phyloP scores from a whole-genome alignment of 2,113 vertebrate genomes.

The Sporophila hypoxantha region DNA sequence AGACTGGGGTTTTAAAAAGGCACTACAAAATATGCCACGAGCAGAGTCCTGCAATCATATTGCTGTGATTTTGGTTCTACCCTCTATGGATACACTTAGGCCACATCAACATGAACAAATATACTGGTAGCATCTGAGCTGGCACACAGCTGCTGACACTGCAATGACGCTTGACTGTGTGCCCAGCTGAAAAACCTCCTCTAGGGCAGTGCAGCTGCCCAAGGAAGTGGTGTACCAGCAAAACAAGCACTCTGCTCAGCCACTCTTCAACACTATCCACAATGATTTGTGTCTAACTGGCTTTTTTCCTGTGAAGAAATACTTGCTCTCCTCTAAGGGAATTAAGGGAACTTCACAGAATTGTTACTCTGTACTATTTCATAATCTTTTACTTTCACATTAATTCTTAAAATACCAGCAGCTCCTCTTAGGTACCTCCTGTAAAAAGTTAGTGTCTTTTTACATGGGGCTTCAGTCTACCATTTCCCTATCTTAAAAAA shows the following conservation, averaged over 20 bases:
- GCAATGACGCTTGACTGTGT: background rate
- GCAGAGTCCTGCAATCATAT: background rate
- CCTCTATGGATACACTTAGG: background rate
- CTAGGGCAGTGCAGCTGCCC: background rate
- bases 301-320: background rate
- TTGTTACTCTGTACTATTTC: background rate
- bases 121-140: background rate
- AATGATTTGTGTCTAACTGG: background rate
- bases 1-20: background rate
- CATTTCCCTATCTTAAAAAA: background rate
- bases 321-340: background rate
- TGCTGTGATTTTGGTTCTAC: background rate
- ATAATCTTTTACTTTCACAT: background rate
- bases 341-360: background rate
- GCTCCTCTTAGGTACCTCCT: background rate
- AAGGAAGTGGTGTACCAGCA: constrained; percentile 12
- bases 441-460: background rate
- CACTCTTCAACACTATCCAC: background rate
- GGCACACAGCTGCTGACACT: constrained; percentile 31
- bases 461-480: background rate
- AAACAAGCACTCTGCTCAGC: background rate
- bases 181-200: background rate
- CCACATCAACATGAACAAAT: background rate
- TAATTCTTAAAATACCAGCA: background rate
- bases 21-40: background rate